phyloP scores from a whole-genome alignment of 2,113 vertebrate genomes.

The Lynx canadensis region DNA sequence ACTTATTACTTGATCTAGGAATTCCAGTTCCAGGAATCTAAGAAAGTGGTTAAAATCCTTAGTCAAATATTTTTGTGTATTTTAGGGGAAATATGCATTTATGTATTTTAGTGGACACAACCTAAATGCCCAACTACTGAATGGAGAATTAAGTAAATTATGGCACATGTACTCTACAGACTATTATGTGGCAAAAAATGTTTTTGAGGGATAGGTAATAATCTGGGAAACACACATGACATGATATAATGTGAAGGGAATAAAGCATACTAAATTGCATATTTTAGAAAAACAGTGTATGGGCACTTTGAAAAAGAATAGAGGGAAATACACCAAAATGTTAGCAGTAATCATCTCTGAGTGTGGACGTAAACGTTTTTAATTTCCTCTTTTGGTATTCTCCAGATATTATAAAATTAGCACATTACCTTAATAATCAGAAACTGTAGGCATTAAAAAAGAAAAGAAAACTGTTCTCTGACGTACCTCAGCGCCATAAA shows the following conservation, averaged over 20 bases:
- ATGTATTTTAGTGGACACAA: neutral
- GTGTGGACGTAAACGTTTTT: neutral
- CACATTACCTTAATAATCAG: constrained; percentile 25
- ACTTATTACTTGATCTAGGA: constrained; percentile 10
- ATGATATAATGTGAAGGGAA: neutral
- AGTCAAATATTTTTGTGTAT: constrained; percentile 2
- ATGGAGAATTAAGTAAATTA: neutral
- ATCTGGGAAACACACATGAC: neutral
- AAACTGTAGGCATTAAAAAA: neutral
- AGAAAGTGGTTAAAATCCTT: neutral
- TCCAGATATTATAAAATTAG: constrained; percentile 49
- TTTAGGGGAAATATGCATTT: neutral
- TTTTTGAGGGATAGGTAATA: neutral
- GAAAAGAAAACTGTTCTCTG: neutral
- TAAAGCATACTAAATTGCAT: neutral
- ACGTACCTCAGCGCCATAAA: constrained; percentile 20
- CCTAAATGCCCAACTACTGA: constrained; percentile 6
- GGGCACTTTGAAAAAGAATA: neutral
- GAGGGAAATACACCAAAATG: neutral
- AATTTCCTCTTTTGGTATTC: constrained; percentile 1
- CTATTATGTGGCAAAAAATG: neutral
- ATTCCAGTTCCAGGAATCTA: constrained; percentile 29
- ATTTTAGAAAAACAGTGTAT: neutral
- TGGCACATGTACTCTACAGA: neutral
- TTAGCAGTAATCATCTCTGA: constrained; percentile 2